phyloP scores from a whole-genome alignment of 2,888 invertebrate species.

The Protula sp. region DNA sequence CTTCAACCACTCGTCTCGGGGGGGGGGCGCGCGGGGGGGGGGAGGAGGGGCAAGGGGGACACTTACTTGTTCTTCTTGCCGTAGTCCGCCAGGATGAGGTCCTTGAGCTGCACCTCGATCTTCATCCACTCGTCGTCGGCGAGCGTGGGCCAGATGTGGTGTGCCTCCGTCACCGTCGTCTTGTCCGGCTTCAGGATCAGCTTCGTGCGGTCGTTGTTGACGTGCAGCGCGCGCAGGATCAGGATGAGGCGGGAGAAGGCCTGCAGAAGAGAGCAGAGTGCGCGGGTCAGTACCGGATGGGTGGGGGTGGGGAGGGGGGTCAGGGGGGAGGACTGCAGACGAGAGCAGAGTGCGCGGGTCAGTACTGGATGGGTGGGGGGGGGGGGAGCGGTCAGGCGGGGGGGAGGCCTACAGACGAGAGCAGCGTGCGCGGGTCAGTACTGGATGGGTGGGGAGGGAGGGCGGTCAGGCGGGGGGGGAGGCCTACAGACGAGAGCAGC shows the following conservation, averaged over 20 bases:
- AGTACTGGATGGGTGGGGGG: too few species aligned
- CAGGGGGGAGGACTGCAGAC: too few species aligned
- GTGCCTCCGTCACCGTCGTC: constrained; percentile 96
- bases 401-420: too few species aligned
- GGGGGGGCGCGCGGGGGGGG: constrained; percentile 98
- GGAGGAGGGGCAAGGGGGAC: constrained; percentile 95
- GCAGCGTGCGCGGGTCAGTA: too few species aligned
- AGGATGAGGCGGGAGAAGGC: constrained; percentile 95
- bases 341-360: too few species aligned
- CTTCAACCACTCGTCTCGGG: constrained; percentile 99
- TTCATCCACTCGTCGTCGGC: constrained; percentile 99
- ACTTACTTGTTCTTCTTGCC: constrained; percentile 97
- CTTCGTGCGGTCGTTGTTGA: constrained; percentile 98
- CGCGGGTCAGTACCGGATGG: too few species aligned
- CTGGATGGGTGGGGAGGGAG: too few species aligned
- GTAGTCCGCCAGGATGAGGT: constrained; percentile 96
- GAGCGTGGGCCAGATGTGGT: constrained; percentile 98
- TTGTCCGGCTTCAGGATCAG: constrained; percentile 98
- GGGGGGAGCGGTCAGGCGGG: too few species aligned
- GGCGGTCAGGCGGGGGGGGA: too few species aligned
- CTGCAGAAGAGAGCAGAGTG: constrained; percentile 57
- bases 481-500: too few species aligned
- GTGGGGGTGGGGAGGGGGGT: too few species aligned
- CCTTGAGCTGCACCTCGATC: constrained; percentile 93
- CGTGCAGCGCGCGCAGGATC: constrained; percentile 92